phyloP scores from a whole-genome alignment of 2,113 vertebrate species.

The Gulo gulo region DNA sequence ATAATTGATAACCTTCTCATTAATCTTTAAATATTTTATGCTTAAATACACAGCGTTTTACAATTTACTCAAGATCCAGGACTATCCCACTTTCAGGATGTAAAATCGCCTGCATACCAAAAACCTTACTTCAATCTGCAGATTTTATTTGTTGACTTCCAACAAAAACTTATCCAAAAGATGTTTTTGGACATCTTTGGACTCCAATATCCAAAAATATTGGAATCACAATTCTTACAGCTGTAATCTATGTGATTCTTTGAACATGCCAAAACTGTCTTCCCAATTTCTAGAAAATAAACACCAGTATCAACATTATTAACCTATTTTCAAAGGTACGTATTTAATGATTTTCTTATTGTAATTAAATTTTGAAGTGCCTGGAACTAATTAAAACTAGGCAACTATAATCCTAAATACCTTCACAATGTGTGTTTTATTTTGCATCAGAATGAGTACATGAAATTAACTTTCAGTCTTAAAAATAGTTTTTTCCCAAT shows the following conservation, averaged over 20 bases:
- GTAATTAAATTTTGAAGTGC: conserved; percentile 56
- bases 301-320: conserved; percentile 25
- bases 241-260: background rate
- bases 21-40: background rate
- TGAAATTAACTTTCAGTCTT: conserved; percentile 40
- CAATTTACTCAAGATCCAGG: background rate
- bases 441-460: background rate
- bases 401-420: conserved; percentile 43
- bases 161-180: background rate
- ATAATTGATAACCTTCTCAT: background rate
- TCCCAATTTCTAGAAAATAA: conserved; percentile 27
- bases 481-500: background rate
- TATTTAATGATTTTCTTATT: conserved; percentile 42
- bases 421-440: conserved; percentile 28
- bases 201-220: background rate
- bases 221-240: background rate
- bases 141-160: background rate
- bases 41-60: background rate
- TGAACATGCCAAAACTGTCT: background rate
- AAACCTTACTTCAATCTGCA: background rate
- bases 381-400: conserved; percentile 58
- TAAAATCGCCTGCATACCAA: background rate
- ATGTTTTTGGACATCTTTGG: background rate
- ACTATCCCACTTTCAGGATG: background rate
- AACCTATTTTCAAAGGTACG: conserved; percentile 57